Conservation (phyloP, 2,797 vertebrate species). For the Leucoraja ocellata region DNA sequence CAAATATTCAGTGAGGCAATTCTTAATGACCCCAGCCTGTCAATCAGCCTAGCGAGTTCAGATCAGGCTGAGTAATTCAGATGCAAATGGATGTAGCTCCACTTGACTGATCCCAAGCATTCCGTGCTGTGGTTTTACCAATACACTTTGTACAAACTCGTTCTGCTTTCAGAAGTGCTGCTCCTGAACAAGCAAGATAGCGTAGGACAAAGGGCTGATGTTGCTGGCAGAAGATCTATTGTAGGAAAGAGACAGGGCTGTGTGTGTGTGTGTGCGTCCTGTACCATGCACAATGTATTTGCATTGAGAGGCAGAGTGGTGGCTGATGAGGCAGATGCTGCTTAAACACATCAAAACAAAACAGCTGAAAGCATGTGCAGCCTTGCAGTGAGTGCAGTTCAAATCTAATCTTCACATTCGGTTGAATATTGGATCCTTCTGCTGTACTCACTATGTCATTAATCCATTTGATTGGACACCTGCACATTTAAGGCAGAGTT, state of each 20-base stretch:
- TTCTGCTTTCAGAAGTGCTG: conserved; percentile 25
- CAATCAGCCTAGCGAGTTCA: background rate
- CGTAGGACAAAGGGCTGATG: background rate
- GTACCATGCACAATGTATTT: background rate
- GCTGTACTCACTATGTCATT: background rate
- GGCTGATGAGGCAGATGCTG: conserved; percentile 12
- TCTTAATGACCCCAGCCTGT: background rate
- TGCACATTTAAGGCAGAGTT: background rate
- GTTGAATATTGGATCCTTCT: background rate
- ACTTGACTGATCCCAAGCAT: conserved; percentile 2
- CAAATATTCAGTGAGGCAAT: background rate
- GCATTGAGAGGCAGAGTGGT: background rate
- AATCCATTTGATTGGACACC: background rate
- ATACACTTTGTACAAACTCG: conserved; percentile 22
- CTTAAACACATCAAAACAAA: background rate
- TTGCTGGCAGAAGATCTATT: background rate
- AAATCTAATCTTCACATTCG: conserved; percentile 11
- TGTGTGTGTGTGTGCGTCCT: no score
- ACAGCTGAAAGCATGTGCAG: background rate
- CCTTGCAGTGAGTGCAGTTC: background rate
- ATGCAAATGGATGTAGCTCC: background rate
- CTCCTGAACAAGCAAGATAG: conserved; percentile 33
- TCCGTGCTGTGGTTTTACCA: conserved; percentile 7
- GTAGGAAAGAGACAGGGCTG: background rate
- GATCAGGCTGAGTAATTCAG: background rate